Conservation (phyloP, 64 coral and sea anemone genomes). For the Orbicella faveolata region DNA sequence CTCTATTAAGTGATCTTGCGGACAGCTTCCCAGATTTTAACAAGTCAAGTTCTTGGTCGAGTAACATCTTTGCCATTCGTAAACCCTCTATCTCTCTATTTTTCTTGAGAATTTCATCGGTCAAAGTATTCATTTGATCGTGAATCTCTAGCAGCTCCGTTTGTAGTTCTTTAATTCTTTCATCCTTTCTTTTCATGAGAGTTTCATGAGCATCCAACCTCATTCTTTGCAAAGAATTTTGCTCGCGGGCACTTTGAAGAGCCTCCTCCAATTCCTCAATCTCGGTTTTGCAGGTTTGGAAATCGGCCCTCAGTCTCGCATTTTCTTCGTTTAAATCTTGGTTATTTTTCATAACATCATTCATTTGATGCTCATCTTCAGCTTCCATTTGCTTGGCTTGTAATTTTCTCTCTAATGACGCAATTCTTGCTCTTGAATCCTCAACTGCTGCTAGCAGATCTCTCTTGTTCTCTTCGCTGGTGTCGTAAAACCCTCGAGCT, state of each 20-base stretch:
- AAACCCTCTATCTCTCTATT: slow-evolving; percentile 67
- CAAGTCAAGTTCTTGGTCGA: slow-evolving; percentile 76
- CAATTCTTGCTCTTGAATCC: slow-evolving; percentile 32
- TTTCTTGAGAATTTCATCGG: slow-evolving; percentile 79
- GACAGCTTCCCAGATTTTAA: slow-evolving; percentile 61
- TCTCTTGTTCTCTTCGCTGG: slow-evolving; percentile 60
- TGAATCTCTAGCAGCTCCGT: slow-evolving; percentile 75
- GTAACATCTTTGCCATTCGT: slow-evolving; percentile 57
- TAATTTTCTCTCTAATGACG: slow-evolving; percentile 49
- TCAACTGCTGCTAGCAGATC: slow-evolving; percentile 56
- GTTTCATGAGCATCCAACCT: slow-evolving; percentile 55
- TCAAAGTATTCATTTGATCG: slow-evolving; percentile 78
- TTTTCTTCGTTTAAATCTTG: slow-evolving; percentile 28
- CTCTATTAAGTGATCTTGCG: neutral
- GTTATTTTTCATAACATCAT: slow-evolving; percentile 5
- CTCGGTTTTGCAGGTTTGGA: slow-evolving; percentile 30
- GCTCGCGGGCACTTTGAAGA: slow-evolving; percentile 49
- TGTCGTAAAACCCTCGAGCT: slow-evolving; percentile 70
- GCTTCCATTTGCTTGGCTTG: slow-evolving; percentile 16
- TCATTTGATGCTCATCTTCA: slow-evolving; percentile 22
- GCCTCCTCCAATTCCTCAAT: slow-evolving; percentile 55
- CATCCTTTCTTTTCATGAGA: slow-evolving; percentile 71
- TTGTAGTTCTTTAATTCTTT: slow-evolving; percentile 82
- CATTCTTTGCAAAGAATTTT: slow-evolving; percentile 65
- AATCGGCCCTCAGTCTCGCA: slow-evolving; percentile 8